phyloP scores from a whole-genome alignment of 2,888 invertebrate genomes.

The Anticlea derivata region DNA sequence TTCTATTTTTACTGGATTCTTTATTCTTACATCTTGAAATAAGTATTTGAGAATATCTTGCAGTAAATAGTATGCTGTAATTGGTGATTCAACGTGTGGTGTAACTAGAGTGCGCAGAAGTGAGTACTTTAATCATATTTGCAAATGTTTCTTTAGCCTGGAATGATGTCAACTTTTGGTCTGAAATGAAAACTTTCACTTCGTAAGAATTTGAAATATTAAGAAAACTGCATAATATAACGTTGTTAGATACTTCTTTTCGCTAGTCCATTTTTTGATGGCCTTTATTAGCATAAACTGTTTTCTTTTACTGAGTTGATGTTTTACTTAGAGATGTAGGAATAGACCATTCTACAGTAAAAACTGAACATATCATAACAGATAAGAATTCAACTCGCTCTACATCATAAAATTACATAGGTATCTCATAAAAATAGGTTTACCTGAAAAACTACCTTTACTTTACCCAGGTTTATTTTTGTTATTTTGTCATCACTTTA shows the following conservation, averaged over 20 bases:
- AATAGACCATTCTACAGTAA: too few relatives aligned
- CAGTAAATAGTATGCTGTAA: slow-evolving; percentile 6
- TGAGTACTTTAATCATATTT: slow-evolving; percentile 41
- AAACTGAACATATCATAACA: too few relatives aligned
- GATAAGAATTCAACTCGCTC: too few relatives aligned
- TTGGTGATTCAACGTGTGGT: slow-evolving; percentile 13
- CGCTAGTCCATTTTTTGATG: background rate
- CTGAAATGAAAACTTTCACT: slow-evolving; percentile 54
- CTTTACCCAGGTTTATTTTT: too few relatives aligned
- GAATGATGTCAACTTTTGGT: slow-evolving; percentile 63
- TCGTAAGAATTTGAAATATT: slow-evolving; percentile 31
- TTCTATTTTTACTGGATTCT: slow-evolving; percentile 15
- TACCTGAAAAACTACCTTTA: too few relatives aligned
- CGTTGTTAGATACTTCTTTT: too few relatives aligned
- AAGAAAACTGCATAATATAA: background rate
- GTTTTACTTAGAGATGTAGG: too few relatives aligned
- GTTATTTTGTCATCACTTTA: too few relatives aligned
- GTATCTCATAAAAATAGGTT: too few relatives aligned
- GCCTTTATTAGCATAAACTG: too few relatives aligned
- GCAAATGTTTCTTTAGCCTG: slow-evolving; percentile 38
- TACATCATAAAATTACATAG: too few relatives aligned
- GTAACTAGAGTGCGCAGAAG: slow-evolving; percentile 30
- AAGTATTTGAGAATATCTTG: slow-evolving; percentile 11
- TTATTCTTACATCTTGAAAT: slow-evolving; percentile 3
- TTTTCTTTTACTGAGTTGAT: too few relatives aligned